Evolutionary conservation across 2,113 vertebrate species (phyloP).

Genomic region (Myrmophylax atrothorax): DNA sequence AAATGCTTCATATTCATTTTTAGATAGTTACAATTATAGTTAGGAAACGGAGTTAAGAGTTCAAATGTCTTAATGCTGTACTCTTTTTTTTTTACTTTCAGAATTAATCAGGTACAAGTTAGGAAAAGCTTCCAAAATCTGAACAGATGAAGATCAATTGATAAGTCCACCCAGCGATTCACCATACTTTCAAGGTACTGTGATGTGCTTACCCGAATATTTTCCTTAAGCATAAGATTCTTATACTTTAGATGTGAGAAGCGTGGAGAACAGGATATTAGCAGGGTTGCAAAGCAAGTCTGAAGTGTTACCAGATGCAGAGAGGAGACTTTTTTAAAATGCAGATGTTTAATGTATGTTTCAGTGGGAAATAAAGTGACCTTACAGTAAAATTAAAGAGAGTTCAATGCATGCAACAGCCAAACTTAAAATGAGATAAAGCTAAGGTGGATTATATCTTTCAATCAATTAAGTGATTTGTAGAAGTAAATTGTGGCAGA

Average conservation of each 20-base stretch:
- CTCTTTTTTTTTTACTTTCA: slow-evolving; percentile 49
- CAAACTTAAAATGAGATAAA: not conserved
- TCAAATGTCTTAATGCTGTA: slow-evolving; percentile 7
- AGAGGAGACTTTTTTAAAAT: not conserved
- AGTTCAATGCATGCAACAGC: not conserved
- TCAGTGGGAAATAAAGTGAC: not conserved
- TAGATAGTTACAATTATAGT: not conserved
- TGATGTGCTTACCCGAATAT: slow-evolving; percentile 32
- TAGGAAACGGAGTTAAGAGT: not conserved
- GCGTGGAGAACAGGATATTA: slow-evolving; percentile 26
- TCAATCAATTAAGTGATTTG: not conserved
- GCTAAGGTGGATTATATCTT: not conserved
- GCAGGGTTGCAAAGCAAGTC: slow-evolving; percentile 1
- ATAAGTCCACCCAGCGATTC: slow-evolving; percentile 64
- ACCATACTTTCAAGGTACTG: slow-evolving; percentile 71
- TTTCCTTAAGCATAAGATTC: slow-evolving; percentile 36
- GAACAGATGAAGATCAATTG: slow-evolving; percentile 77
- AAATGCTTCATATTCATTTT: not conserved
- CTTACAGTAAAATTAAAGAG: not conserved
- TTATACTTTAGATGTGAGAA: slow-evolving; percentile 31
- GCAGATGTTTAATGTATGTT: slow-evolving; percentile 30
- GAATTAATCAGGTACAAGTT: slow-evolving; percentile 69
- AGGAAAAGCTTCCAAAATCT: slow-evolving; percentile 62
- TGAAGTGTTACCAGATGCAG: slow-evolving; percentile 50
- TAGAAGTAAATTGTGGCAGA: not conserved